Conservation (phyloP, 2,888 invertebrate species). For the Pemphredon lugubris region DNA sequence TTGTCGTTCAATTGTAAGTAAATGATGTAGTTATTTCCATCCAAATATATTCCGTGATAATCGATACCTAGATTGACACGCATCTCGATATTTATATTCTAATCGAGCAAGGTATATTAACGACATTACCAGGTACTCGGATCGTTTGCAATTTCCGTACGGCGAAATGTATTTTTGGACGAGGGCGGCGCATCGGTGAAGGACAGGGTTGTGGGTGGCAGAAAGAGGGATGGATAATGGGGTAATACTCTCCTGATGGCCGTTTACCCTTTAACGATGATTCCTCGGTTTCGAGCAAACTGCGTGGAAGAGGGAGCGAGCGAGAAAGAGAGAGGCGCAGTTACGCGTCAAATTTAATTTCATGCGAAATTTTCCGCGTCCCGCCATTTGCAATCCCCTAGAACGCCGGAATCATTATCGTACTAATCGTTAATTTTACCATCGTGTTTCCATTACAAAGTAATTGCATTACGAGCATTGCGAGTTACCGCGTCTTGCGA, state of each 20-base stretch:
- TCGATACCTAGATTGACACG: no score
- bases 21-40: no score
- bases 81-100: slow-evolving; percentile 1
- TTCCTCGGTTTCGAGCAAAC: slow-evolving; percentile 58
- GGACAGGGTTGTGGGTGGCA: slow-evolving; percentile 27
- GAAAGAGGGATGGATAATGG: slow-evolving; percentile 60
- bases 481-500: background rate
- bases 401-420: slow-evolving; percentile 27
- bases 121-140: slow-evolving; percentile 46
- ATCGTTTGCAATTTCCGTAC: slow-evolving; percentile 30
- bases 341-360: slow-evolving; percentile 69
- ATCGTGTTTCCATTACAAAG: slow-evolving; percentile 9
- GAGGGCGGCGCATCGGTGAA: slow-evolving; percentile 34
- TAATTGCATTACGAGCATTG: background rate
- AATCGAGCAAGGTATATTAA: slow-evolving; percentile 36
- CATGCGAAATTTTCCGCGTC: slow-evolving; percentile 56
- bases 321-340: no score
- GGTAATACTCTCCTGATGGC: slow-evolving; percentile 64
- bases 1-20: no score
- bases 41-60: no score
- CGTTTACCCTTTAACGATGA: slow-evolving; percentile 71
- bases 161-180: slow-evolving; percentile 38
- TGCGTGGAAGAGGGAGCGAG: slow-evolving; percentile 51
- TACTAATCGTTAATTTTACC: slow-evolving; percentile 40
- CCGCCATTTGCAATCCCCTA: slow-evolving; percentile 26